Evolutionary conservation across 2,888 invertebrate species (phyloP).

Genomic region (Hypena proboscidalis): DNA sequence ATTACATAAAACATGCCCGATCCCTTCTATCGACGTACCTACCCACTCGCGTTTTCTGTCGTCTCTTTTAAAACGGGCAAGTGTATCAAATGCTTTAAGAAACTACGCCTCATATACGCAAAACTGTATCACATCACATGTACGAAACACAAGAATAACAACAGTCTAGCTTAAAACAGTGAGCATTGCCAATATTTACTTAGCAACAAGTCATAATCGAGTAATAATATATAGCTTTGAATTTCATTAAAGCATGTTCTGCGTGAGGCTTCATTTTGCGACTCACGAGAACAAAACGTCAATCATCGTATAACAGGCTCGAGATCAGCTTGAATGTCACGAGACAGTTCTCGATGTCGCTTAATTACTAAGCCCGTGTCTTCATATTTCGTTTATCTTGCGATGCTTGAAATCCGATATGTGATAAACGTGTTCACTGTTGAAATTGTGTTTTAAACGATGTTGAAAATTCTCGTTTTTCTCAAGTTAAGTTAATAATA

Average conservation of each 20-base stretch:
- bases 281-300: conserved; percentile 33
- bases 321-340: conserved; percentile 8
- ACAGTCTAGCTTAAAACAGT: conserved; percentile 11
- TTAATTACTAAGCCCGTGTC: conserved; percentile 27
- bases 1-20: conserved; percentile 60
- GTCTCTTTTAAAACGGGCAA: conserved; percentile 25
- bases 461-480: too few relatives aligned
- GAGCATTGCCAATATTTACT: conserved; percentile 39
- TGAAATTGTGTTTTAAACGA: too few relatives aligned
- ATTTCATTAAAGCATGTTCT: conserved; percentile 38
- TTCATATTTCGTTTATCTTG: conserved; percentile 6
- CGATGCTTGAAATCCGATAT: too few relatives aligned
- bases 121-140: too few relatives aligned
- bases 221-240: conserved; percentile 35
- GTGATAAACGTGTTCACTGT: conserved; percentile 21
- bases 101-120: too few relatives aligned
- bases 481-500: too few relatives aligned
- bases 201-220: conserved; percentile 46
- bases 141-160: conserved; percentile 7
- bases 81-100: neutral
- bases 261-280: conserved; percentile 23
- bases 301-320: conserved; percentile 31
- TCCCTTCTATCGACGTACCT: conserved; percentile 36
- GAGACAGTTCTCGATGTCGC: conserved; percentile 21
- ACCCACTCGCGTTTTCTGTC: conserved; percentile 34